These are phyloP conservation scores for Felis chaus DNA, from an alignment of 2,113 vertebrate genomes.

Conservation along the genomic window DNA sequence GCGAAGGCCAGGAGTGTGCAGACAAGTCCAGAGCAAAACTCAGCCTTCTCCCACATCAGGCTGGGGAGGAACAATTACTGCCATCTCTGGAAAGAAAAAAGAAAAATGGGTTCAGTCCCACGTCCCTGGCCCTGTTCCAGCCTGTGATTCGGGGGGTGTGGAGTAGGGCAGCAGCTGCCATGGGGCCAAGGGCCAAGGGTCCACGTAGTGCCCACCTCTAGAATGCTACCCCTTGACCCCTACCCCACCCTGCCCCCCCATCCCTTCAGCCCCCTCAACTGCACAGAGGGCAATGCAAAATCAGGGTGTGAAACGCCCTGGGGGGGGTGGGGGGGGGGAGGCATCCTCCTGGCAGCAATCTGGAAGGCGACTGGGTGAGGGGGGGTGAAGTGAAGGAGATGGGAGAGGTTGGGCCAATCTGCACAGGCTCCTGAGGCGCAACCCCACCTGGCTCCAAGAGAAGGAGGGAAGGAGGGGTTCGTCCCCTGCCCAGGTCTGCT, in stretches of 20 bases:
- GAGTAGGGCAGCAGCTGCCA: background rate
- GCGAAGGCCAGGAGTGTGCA: background rate
- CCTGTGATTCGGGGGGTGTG: background rate
- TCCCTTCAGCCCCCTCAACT: background rate
- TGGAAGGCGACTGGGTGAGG: rapidly evolving
- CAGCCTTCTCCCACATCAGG: background rate
- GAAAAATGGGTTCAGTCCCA: background rate
- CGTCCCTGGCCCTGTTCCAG: background rate
- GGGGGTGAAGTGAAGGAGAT: background rate
- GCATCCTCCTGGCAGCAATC: background rate
- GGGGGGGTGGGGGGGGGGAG: no score
- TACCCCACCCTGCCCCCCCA: rapidly evolving
- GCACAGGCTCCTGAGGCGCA: background rate
- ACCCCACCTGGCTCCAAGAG: background rate
- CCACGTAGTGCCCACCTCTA: background rate
- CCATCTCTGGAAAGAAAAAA: background rate
- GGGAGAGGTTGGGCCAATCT: background rate
- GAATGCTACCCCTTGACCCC: rapidly evolving
- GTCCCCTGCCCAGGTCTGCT: background rate
- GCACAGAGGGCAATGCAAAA: no score
- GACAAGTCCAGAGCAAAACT: background rate
- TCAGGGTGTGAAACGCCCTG: background rate
- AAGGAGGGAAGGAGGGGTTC: background rate
- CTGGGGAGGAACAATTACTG: background rate
- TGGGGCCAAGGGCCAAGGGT: rapidly evolving